Evolutionary conservation across 2,113 vertebrate species (phyloP).

Genomic region (Charina bottae): DNA sequence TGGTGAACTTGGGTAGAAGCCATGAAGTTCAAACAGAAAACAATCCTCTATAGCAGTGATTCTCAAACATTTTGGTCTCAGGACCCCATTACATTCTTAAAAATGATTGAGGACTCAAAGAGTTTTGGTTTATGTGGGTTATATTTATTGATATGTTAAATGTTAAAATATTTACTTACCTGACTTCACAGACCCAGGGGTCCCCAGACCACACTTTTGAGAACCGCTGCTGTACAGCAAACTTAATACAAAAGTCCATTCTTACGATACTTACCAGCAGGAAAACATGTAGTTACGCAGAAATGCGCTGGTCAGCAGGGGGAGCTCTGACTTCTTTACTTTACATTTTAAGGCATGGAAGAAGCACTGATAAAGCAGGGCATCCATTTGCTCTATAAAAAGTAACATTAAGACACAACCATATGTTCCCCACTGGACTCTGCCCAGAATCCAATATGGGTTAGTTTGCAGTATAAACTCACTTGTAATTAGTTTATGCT

Average conservation of each 20-base stretch:
- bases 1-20: neutral
- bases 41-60: neutral
- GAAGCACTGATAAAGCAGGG: conserved; percentile 87
- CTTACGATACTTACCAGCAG: conserved; percentile 86
- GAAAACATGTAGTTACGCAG: conserved; percentile 91
- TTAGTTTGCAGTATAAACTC: neutral
- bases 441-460: fast-evolving
- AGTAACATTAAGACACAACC: conserved; percentile 15
- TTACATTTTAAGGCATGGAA: conserved; percentile 91
- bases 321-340: conserved; percentile 93
- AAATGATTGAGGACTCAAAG: neutral
- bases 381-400: conserved; percentile 90
- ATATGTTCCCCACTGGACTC: neutral
- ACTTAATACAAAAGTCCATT: neutral
- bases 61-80: neutral
- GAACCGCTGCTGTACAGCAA: neutral
- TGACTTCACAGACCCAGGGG: neutral
- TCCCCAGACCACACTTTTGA: neutral
- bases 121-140: neutral
- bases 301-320: conserved; percentile 91
- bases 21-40: neutral
- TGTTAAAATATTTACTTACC: neutral
- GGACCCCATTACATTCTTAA: neutral
- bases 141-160: neutral
- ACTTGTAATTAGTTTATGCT: neutral